Evolutionary conservation across 2,797 vertebrate genomes (phyloP).

Genomic region (Synaphobranchus kaupii): DNA sequence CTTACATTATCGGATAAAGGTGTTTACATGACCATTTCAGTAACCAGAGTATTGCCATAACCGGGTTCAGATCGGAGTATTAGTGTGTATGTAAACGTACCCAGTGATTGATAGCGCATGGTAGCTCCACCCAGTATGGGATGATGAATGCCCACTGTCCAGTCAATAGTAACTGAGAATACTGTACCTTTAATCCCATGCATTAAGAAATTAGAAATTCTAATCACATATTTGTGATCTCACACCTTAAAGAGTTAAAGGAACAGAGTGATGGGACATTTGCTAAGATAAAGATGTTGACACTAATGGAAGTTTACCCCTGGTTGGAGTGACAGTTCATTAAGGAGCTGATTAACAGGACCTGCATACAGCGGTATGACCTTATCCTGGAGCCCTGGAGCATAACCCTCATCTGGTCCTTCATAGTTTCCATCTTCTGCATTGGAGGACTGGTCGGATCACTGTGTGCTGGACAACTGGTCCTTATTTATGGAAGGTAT

Average conservation of each 20-base stretch:
- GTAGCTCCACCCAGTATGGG: neutral
- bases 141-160: neutral
- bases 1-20: too few relatives aligned
- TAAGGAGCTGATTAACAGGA: conserved; percentile 69
- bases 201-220: too few relatives aligned
- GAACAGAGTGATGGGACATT: too few relatives aligned
- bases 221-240: too few relatives aligned
- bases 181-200: too few relatives aligned
- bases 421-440: conserved; percentile 69
- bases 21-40: too few relatives aligned
- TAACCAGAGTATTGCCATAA: too few relatives aligned
- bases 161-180: too few relatives aligned
- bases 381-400: conserved; percentile 58
- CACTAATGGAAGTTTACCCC: neutral
- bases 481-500: conserved; percentile 63
- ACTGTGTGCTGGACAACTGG: conserved; percentile 45
- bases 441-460: conserved; percentile 68
- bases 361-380: conserved; percentile 61
- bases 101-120: neutral
- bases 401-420: conserved; percentile 74
- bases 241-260: too few relatives aligned
- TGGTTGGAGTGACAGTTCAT: conserved; percentile 65
- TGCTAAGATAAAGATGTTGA: neutral
- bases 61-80: too few relatives aligned
- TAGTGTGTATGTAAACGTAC: too few relatives aligned